phyloP scores from a whole-genome alignment of 53 echinoderm and acorn worm species.

The Holothuria scabra region DNA sequence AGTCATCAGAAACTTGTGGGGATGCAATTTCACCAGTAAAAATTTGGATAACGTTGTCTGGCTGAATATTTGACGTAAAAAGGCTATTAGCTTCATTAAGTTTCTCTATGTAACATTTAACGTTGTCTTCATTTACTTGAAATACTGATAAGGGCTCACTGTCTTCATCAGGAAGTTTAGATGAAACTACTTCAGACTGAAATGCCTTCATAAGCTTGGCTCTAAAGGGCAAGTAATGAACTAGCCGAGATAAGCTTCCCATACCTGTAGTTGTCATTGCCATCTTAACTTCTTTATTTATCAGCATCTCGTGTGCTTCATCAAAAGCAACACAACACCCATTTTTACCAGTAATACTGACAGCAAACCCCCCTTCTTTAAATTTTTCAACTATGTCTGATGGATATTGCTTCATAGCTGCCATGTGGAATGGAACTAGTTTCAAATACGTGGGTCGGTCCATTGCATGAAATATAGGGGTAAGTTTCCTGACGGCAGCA shows the following conservation, averaged over 20 bases:
- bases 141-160: neutral
- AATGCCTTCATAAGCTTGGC: neutral
- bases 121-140: neutral
- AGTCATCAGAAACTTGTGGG: no score
- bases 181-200: neutral
- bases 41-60: neutral
- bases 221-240: slow-evolving; percentile 5
- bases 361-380: slow-evolving; percentile 58
- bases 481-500: neutral
- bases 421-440: slow-evolving; percentile 45
- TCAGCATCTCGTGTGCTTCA: slow-evolving; percentile 73
- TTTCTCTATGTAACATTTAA: slow-evolving; percentile 2
- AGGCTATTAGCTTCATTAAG: neutral
- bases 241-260: neutral
- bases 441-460: slow-evolving; percentile 32
- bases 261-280: slow-evolving; percentile 41
- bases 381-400: slow-evolving; percentile 34
- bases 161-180: neutral
- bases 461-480: slow-evolving; percentile 16
- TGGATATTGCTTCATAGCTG: slow-evolving; percentile 38
- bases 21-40: slow-evolving; percentile 39
- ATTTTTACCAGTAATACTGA: slow-evolving; percentile 54
- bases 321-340: slow-evolving; percentile 58
- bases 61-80: no score
- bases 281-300: slow-evolving; percentile 67